A percentile compares a stretch with the other conserved stretches of the same genome.
Evolutionary conservation across 2,888 invertebrate species (phyloP).

Genomic region (Amblyjoppa proteus): DNA sequence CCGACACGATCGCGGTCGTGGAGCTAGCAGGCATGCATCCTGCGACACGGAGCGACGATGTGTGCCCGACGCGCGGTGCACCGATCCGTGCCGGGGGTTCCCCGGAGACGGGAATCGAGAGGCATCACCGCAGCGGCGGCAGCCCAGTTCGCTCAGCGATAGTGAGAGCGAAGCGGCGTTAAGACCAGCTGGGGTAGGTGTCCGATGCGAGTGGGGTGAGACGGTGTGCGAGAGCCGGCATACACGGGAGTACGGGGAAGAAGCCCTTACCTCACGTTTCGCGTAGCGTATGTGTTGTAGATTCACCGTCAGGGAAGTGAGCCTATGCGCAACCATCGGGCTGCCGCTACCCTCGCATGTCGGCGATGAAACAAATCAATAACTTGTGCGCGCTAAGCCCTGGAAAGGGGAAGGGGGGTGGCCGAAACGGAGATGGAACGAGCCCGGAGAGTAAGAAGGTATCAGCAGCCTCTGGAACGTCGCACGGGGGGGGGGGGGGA

Average conservation of each 20-base stretch:
- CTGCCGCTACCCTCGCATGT: conserved; percentile 45
- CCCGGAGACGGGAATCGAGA: conserved; percentile 51
- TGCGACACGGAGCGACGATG: conserved; percentile 46
- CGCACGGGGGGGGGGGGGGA: conserved; percentile 72
- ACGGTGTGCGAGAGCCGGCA: conserved; percentile 3
- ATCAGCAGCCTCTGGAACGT: conserved; percentile 35
- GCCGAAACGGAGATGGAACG: conserved; percentile 16
- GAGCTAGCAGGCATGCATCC: neutral
- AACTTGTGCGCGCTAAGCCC: conserved; percentile 60
- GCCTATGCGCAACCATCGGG: conserved; percentile 20
- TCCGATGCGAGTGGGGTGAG: conserved; percentile 54
- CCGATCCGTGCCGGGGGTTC: conserved; percentile 35
- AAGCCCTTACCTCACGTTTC: conserved; percentile 82
- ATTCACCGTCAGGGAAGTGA: conserved; percentile 46
- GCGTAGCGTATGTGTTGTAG: conserved; percentile 35
- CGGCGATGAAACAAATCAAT: conserved; percentile 82
- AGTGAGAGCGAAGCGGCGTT: conserved; percentile 14
- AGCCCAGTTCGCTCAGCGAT: conserved; percentile 17
- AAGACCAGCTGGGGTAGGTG: conserved; percentile 51
- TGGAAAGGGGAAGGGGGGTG: conserved; percentile 8
- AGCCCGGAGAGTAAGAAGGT: conserved; percentile 55
- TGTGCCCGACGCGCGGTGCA: conserved; percentile 35
- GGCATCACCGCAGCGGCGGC: conserved; percentile 15
- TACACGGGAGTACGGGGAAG: conserved; percentile 62
- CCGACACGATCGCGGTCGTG: conserved; percentile 13